Percentiles rank a stretch among this genome's conserved stretches.
Conservation (phyloP, 2,797 vertebrate genomes). For the Ceryle rudis region DNA sequence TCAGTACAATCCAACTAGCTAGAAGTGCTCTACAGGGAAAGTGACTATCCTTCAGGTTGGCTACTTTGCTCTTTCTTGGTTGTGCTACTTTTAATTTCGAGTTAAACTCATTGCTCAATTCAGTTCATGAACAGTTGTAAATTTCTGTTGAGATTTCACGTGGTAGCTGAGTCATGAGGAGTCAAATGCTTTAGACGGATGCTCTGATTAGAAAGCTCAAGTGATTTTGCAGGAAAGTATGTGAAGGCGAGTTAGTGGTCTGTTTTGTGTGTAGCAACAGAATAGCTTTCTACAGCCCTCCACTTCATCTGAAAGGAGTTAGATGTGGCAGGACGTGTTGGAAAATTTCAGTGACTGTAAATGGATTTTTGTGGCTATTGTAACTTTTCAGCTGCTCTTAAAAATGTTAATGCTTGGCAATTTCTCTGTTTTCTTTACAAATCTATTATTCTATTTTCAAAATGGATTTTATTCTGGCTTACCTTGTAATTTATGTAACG, state of each 20-base stretch:
- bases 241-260: not conserved
- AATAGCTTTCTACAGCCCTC: not conserved
- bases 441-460: not conserved
- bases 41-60: not conserved
- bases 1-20: constrained; percentile 1
- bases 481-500: not conserved
- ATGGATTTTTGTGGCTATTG: not conserved
- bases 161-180: not conserved
- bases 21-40: constrained; percentile 26
- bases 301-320: not conserved
- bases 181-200: constrained; percentile 18
- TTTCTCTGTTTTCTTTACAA: not conserved
- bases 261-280: not conserved
- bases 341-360: not conserved
- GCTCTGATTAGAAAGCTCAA: not conserved
- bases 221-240: not conserved
- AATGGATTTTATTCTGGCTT: not conserved
- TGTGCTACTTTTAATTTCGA: not conserved
- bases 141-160: constrained; percentile 30
- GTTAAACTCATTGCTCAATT: constrained; percentile 13
- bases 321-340: not conserved
- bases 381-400: not conserved
- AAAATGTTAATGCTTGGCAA: not conserved
- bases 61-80: not conserved
- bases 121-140: constrained; percentile 14